Percentiles rank a stretch among this genome's conserved stretches.
Conservation (phyloP, 2,888 invertebrate genomes). For the Stenodera caucasica region DNA sequence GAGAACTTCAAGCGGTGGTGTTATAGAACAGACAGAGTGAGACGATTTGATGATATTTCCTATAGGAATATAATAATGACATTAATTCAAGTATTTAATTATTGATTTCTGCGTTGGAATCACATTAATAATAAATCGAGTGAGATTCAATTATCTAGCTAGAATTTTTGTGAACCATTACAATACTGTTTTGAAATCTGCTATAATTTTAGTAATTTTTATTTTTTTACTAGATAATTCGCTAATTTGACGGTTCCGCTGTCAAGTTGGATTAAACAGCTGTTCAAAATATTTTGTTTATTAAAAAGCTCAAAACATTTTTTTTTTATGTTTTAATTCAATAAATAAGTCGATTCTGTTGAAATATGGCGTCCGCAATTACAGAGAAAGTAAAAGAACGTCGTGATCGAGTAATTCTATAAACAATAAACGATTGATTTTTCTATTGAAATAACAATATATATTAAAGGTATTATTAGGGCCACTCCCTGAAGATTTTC, state of each 20-base stretch:
- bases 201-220: too few species aligned
- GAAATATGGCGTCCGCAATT: constrained; percentile 51
- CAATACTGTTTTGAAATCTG: too few species aligned
- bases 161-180: too few species aligned
- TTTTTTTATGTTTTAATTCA: constrained; percentile 1
- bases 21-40: too few species aligned
- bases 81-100: too few species aligned
- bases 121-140: too few species aligned
- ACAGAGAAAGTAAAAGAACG: constrained; percentile 53
- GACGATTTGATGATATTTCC: too few species aligned
- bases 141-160: too few species aligned
- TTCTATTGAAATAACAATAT: background rate
- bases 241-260: background rate
- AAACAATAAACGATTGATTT: background rate
- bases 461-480: constrained; percentile 71
- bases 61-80: too few species aligned
- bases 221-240: background rate
- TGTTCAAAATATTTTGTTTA: constrained; percentile 28
- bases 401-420: constrained; percentile 46
- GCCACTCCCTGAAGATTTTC: constrained; percentile 76
- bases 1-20: too few species aligned
- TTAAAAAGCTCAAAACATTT: constrained; percentile 4
- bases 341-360: constrained; percentile 8
- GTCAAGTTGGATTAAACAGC: constrained; percentile 14
- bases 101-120: too few species aligned